Base-by-base conservation (phyloP, 2,888 invertebrate genomes). In the Cetonia aurata region DNA sequence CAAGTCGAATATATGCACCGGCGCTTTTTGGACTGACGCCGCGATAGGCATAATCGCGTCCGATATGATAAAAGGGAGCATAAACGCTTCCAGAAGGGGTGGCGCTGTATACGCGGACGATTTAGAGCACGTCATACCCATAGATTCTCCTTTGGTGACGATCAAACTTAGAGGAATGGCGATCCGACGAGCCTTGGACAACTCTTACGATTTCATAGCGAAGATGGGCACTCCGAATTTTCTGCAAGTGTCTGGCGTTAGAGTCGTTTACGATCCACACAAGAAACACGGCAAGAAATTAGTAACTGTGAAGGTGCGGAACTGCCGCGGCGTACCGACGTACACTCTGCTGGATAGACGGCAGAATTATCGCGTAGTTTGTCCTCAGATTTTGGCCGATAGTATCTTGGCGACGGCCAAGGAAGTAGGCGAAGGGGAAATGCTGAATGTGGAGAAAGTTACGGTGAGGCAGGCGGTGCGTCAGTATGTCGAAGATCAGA, bases 211-310 rank as follows among this genome's bases (percentile, higher is more conserved):
- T 46, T 78, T 81, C 53, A 78, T 82, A 52, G 83, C 83, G 0
- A 82, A 83, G 71, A 83, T 83, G 6, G 83, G 83, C 0, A 70
- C 67, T 17, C 96, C 95, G 0, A 91, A 91, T 73, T 96, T 95
- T 79, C 85, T 96, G 6, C 96, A 97, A 85, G 86, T 92, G 69
- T 95, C 96, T 13, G 96, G 96, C 0, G 75, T 93, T 10, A 57
- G 68, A 17, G 91, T 95, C 0, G 85, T 86, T 0, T 95, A 92
- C 77, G 90, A 96, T 83, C 83, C 92, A 17, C 83, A 83, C 0
- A 86, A 87, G 73, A 87, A 89, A 0, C 82, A 87, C 0, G 91
- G 92, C 1, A 83, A 86, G 0, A 88, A 95, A 77, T 92, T 96
- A 0, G 81, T 86, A 0, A 87, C 87, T 0, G 90, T 90, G 0